These are phyloP conservation scores for Bombus sibiricus DNA, from an alignment of 1,140 invertebrate species.

Conservation along the genomic window DNA sequence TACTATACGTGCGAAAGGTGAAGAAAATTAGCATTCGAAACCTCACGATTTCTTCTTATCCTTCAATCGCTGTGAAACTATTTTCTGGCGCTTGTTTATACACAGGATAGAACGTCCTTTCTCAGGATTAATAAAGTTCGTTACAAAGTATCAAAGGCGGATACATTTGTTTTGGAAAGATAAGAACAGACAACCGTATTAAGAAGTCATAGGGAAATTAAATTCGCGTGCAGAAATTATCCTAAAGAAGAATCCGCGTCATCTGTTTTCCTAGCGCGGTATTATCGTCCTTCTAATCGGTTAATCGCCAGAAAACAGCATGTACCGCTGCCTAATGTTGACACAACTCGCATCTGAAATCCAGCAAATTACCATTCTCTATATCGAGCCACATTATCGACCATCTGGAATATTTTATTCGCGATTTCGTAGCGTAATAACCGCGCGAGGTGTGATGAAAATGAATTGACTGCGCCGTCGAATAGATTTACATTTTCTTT, in stretches of 20 bases:
- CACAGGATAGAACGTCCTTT: neutral
- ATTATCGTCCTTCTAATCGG: slow-evolving; percentile 33
- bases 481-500: slow-evolving; percentile 28
- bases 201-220: slow-evolving; percentile 30
- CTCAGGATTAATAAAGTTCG: slow-evolving; percentile 25
- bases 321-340: neutral
- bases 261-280: neutral
- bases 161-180: slow-evolving; percentile 17
- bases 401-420: slow-evolving; percentile 42
- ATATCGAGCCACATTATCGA: slow-evolving; percentile 31
- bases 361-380: slow-evolving; percentile 33
- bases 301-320: neutral
- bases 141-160: neutral
- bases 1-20: slow-evolving; percentile 10
- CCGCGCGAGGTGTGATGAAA: slow-evolving; percentile 9
- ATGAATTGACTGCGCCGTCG: neutral
- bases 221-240: slow-evolving; percentile 9
- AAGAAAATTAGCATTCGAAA: slow-evolving; percentile 38
- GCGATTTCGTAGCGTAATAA: neutral
- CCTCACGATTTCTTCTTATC: slow-evolving; percentile 41
- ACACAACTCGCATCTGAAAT: slow-evolving; percentile 8
- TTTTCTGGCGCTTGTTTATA: neutral
- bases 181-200: slow-evolving; percentile 6
- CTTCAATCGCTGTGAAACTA: neutral
- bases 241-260: neutral